A percentile compares a stretch with the other conserved stretches of the same genome.
These are phyloP conservation scores for Porites lobata DNA, from an alignment of 92 coral and sea anemone species.

Conservation along the genomic window DNA sequence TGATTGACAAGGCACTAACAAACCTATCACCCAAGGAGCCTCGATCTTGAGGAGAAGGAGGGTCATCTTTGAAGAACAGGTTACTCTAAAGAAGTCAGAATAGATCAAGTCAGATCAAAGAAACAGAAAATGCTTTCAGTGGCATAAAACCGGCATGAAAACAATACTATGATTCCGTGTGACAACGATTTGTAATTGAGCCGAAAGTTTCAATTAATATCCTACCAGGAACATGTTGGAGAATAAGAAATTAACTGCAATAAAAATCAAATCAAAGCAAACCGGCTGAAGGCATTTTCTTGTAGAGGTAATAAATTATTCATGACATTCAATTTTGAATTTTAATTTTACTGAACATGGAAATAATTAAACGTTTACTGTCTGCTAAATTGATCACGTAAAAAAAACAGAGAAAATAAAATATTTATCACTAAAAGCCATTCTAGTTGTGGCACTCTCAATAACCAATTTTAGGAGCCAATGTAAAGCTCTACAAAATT, in stretches of 20 bases:
- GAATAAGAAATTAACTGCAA: neutral
- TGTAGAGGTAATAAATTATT: conserved; percentile 61
- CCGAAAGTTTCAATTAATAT: neutral
- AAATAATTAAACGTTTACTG: conserved; percentile 17
- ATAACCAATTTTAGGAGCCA: neutral
- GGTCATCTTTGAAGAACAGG: conserved; percentile 92
- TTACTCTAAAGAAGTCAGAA: conserved; percentile 71
- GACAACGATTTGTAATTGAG: neutral
- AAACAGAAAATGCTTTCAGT: neutral
- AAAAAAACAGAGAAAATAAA: conserved; percentile 35
- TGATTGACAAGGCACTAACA: conserved; percentile 71
- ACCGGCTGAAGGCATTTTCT: conserved; percentile 4
- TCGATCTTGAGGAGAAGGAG: conserved; percentile 65
- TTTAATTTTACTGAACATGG: conserved; percentile 36
- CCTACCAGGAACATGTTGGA: conserved; percentile 68
- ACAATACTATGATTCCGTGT: neutral
- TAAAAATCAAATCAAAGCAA: conserved; percentile 18
- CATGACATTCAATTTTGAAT: conserved; percentile 43
- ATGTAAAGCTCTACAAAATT: neutral
- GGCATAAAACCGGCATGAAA: neutral
- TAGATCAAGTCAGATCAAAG: conserved; percentile 1
- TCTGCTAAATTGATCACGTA: conserved; percentile 24
- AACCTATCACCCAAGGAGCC: conserved; percentile 79
- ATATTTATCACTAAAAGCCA: conserved; percentile 35
- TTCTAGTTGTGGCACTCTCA: neutral